phyloP scores from a whole-genome alignment of 1,140 invertebrate genomes.

The Lepidurus packardi region DNA sequence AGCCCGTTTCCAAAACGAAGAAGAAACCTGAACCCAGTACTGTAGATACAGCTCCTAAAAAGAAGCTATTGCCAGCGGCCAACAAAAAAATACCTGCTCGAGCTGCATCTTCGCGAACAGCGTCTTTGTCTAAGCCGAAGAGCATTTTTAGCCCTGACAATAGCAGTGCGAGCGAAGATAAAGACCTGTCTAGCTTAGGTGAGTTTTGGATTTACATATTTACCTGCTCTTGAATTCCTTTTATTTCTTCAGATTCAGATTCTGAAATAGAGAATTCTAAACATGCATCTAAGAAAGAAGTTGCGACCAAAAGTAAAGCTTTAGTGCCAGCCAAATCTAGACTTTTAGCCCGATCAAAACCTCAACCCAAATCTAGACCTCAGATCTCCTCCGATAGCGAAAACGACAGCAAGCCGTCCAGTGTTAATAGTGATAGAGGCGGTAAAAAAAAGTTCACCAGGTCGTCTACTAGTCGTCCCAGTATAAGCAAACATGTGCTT shows the following conservation, averaged over 20 bases:
- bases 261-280: slow-evolving; percentile 29
- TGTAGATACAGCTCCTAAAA: slow-evolving; percentile 29
- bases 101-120: slow-evolving; percentile 46
- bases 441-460: slow-evolving; percentile 30
- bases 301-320: slow-evolving; percentile 27
- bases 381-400: slow-evolving; percentile 30
- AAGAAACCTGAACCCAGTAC: background rate
- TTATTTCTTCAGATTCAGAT: slow-evolving; percentile 22
- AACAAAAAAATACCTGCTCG: slow-evolving; percentile 40
- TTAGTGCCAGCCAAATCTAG: background rate
- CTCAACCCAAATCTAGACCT: slow-evolving; percentile 28
- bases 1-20: background rate
- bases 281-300: slow-evolving; percentile 6
- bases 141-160: slow-evolving; percentile 77
- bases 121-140: slow-evolving; percentile 61
- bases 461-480: slow-evolving; percentile 30
- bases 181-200: slow-evolving; percentile 11
- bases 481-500: slow-evolving; percentile 31
- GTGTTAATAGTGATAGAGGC: slow-evolving; percentile 26
- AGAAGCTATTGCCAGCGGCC: slow-evolving; percentile 34
- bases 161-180: slow-evolving; percentile 63
- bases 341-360: slow-evolving; percentile 22
- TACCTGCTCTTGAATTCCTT: background rate
- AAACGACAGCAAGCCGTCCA: slow-evolving; percentile 25
- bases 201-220: background rate